phyloP scores from a whole-genome alignment of 1,140 invertebrate species.

The Diachasmimorpha longicaudata region DNA sequence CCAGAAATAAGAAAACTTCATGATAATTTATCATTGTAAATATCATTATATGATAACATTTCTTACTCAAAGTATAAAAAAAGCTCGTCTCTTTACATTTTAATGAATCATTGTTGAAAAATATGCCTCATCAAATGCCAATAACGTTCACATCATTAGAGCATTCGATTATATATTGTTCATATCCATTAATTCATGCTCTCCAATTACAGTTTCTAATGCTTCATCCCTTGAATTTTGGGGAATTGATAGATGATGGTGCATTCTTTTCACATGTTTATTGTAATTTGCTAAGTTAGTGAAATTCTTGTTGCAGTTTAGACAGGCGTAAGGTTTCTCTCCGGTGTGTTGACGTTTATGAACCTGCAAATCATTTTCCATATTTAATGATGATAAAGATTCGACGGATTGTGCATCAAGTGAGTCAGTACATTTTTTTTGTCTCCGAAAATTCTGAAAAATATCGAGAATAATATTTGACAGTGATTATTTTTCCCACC shows the following conservation, averaged over 20 bases:
- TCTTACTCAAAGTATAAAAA: too few relatives aligned
- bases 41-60: too few relatives aligned
- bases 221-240: not conserved
- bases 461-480: too few relatives aligned
- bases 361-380: constrained; percentile 37
- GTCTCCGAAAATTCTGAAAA: too few relatives aligned
- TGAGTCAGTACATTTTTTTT: too few relatives aligned
- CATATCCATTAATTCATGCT: not conserved
- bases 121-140: too few relatives aligned
- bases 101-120: too few relatives aligned
- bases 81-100: too few relatives aligned
- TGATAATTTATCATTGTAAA: too few relatives aligned
- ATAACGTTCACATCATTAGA: not conserved
- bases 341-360: constrained; percentile 70
- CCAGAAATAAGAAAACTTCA: too few relatives aligned
- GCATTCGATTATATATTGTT: not conserved
- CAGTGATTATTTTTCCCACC: too few relatives aligned
- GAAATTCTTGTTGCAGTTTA: constrained; percentile 67
- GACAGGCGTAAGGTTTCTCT: constrained; percentile 67
- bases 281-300: constrained; percentile 73
- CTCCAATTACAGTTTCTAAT: not conserved
- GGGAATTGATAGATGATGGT: constrained; percentile 50
- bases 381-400: not conserved
- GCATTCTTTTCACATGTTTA: constrained; percentile 70
- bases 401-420: too few relatives aligned